A percentile compares a stretch with the other conserved stretches of the same genome.
Evolutionary conservation across 2,113 vertebrate genomes (phyloP).

Genomic region (Mustelus asterias): DNA sequence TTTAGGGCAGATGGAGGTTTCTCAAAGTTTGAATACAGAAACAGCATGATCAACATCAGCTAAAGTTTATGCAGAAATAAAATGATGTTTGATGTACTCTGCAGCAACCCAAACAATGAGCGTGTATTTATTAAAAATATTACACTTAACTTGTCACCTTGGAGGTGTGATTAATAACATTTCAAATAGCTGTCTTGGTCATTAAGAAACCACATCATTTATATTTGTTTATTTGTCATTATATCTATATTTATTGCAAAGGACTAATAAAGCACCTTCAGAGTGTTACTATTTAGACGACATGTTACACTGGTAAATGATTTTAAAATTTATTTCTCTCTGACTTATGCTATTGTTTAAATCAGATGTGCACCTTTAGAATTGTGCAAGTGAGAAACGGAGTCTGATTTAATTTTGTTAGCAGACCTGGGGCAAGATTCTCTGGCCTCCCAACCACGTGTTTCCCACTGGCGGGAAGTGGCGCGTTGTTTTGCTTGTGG

Average conservation of each 20-base stretch:
- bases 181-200: neutral
- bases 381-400: neutral
- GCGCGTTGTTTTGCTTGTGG: too few species aligned
- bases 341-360: neutral
- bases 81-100: slow-evolving; percentile 3
- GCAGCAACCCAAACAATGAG: neutral
- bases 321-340: neutral
- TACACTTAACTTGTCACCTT: slow-evolving; percentile 23
- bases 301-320: neutral
- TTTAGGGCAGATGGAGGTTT: neutral
- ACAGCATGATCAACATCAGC: neutral
- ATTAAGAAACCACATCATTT: slow-evolving; percentile 2
- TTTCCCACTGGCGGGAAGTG: too few species aligned
- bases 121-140: slow-evolving; percentile 24
- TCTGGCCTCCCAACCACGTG: too few species aligned
- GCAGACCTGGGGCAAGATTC: too few species aligned
- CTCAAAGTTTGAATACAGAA: neutral
- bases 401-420: neutral
- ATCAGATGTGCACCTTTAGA: neutral
- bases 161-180: neutral
- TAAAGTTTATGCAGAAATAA: slow-evolving; percentile 27
- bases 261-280: neutral
- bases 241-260: neutral
- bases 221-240: neutral
- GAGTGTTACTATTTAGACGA: neutral